Evolutionary conservation across 2,888 invertebrate species (phyloP).

Genomic region (Drosophila vallismaia): DNA sequence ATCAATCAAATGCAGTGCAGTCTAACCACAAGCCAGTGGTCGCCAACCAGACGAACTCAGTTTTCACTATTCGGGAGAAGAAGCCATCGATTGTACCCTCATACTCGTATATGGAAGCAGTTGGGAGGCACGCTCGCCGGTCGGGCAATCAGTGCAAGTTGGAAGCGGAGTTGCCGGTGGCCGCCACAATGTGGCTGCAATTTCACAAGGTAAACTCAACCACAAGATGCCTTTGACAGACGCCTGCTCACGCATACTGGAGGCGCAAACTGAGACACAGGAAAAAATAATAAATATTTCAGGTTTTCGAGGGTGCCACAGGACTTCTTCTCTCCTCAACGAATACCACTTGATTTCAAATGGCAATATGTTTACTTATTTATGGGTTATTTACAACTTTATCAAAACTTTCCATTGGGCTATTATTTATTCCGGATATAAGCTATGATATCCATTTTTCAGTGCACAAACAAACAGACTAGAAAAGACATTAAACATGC

Average conservation of each 20-base stretch:
- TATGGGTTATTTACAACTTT: neutral
- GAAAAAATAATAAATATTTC: neutral
- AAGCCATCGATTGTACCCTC: neutral
- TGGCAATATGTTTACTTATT: neutral
- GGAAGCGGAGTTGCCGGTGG: constrained; percentile 24
- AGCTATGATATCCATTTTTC: constrained; percentile 2
- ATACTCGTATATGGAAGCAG: neutral
- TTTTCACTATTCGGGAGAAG: neutral
- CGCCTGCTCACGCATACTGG: constrained; percentile 19
- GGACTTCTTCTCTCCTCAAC: neutral
- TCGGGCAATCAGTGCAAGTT: constrained; percentile 49
- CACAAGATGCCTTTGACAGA: constrained; percentile 53
- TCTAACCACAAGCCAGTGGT: constrained; percentile 60
- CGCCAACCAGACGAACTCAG: constrained; percentile 44
- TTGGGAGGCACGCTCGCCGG: constrained; percentile 31
- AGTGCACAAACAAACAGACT: constrained; percentile 6
- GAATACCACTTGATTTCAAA: neutral
- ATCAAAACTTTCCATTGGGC: neutral
- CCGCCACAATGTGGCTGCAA: constrained; percentile 53
- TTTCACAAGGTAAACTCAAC: constrained; percentile 54
- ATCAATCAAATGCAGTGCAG: constrained; percentile 66
- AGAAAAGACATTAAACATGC: constrained; percentile 42
- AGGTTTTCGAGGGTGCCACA: neutral
- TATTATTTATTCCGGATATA: neutral
- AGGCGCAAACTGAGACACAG: constrained; percentile 9